Conservation (phyloP, 2,888 invertebrate genomes). For the Pristionchus arcanus region DNA sequence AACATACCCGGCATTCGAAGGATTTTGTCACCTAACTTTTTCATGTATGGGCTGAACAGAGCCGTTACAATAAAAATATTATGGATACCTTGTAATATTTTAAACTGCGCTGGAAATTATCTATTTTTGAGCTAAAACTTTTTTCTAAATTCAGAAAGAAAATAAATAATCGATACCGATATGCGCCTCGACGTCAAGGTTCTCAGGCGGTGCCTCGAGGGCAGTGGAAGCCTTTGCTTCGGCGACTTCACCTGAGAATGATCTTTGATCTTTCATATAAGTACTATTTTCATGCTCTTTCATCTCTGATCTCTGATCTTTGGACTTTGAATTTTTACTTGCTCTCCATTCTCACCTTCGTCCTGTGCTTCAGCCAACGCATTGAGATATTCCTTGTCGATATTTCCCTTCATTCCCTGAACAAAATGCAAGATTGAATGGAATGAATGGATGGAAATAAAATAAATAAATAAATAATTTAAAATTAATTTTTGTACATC, state of each 20-base stretch:
- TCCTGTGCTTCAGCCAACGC: slow-evolving; percentile 73
- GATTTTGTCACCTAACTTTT: no score
- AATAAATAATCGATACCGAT: slow-evolving; percentile 25
- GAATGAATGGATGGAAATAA: no score
- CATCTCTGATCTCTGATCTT: neutral
- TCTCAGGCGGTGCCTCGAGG: slow-evolving; percentile 13
- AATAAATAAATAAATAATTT: neutral
- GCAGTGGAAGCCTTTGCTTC: slow-evolving; percentile 18
- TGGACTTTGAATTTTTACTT: no score
- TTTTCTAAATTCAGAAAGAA: no score
- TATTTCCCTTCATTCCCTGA: slow-evolving; percentile 75
- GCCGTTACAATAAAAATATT: no score
- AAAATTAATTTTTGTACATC: slow-evolving; percentile 59
- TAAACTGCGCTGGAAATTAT: no score
- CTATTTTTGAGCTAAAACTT: no score
- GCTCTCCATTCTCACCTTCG: slow-evolving; percentile 57
- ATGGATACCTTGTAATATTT: no score
- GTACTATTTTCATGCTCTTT: neutral
- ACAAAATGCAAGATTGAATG: slow-evolving; percentile 33
- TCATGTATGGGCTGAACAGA: no score
- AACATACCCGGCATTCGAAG: no score
- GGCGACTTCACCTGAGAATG: neutral
- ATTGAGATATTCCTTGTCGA: slow-evolving; percentile 76
- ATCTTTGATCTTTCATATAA: neutral
- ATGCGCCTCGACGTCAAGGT: slow-evolving; percentile 47